Base-by-base conservation (phyloP, 2,113 vertebrate genomes). In the Butastur rufipennis region DNA sequence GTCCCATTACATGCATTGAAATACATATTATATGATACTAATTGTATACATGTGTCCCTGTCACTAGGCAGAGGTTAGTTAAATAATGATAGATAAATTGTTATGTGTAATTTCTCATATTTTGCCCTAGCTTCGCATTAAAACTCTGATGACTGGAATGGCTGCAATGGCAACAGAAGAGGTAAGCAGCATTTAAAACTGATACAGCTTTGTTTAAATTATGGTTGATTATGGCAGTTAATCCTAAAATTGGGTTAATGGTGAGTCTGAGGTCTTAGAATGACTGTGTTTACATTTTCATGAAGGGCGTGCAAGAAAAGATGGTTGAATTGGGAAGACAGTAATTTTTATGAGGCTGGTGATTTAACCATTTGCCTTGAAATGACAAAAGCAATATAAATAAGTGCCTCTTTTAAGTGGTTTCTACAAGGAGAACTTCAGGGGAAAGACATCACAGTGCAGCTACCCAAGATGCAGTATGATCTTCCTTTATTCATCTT, bases 71-170 rank as follows among this genome's bases (percentile, higher is more conserved):
- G 78, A 66, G 48, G 7, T 45, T 25, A 50, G 9, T 50, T 83
- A 40, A 53, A 45, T 74, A 47, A 47, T 48, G 25, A 36, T 47
- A 78, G 45, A 42, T 43, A 38, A 48, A 52, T 72, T 58, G 8
- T 62, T 78, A 2, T 8, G 7, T 75, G 5, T 91, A 63, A 94
- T 65, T 72, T 6, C 43, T 82, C 16, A 4, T 73, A 4, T 83
- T 78, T 93, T 95, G 83, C 90, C 43, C 67, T 93, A 99, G 98
- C 98, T 98, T 88, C 96, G 98, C 53, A 99, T 99, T 91, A 99
- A 99, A 97, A 98, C 98, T 7, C 90, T 99, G 96, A 99, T 99
- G 99, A 99, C 98, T 94, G 98, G 97, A 95, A 99, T 99, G 99
- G 98, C 99, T 36, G 99, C 98, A 40, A 99, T 99, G 99, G 99